Conservation (phyloP, 2,797 vertebrate species). For the Ctenopoma multispine region DNA sequence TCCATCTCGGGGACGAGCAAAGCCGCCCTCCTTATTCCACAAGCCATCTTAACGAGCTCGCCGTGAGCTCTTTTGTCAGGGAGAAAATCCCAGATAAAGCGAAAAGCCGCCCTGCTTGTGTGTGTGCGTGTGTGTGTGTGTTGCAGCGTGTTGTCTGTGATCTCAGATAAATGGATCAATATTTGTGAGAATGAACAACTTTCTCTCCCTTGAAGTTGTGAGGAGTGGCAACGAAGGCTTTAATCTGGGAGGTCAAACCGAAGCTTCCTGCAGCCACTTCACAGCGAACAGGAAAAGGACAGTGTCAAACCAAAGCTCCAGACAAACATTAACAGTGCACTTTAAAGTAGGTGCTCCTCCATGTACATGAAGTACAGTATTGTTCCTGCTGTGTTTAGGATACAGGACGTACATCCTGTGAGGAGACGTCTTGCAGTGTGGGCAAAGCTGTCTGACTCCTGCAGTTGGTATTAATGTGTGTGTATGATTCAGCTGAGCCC, state of each 20-base stretch:
- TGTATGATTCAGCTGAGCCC: neutral
- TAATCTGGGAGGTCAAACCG: constrained; percentile 34
- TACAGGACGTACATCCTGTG: neutral
- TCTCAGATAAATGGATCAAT: constrained; percentile 48
- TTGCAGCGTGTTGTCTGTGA: constrained; percentile 36
- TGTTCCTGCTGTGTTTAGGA: too few species aligned
- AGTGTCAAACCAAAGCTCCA: neutral
- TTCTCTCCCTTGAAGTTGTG: constrained; percentile 28
- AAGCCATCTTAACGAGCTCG: constrained; percentile 60
- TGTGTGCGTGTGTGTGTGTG: neutral
- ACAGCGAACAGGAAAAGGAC: constrained; percentile 38
- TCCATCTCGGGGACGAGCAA: constrained; percentile 54
- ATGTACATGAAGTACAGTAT: too few species aligned
- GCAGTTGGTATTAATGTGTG: neutral
- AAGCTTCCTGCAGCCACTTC: constrained; percentile 16
- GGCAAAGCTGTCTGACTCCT: neutral
- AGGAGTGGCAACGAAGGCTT: constrained; percentile 21
- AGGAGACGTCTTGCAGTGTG: neutral
- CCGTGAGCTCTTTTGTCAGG: constrained; percentile 59
- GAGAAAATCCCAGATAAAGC: constrained; percentile 56
- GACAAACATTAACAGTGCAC: neutral
- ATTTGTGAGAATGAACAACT: constrained; percentile 51
- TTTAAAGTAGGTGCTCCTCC: too few species aligned
- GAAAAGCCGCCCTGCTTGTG: neutral
- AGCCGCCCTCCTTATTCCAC: constrained; percentile 54